Percentiles rank a stretch among this genome's conserved stretches.
Evolutionary conservation across 2,888 invertebrate species (phyloP).

Genomic region (Melinaea marsaeus): DNA sequence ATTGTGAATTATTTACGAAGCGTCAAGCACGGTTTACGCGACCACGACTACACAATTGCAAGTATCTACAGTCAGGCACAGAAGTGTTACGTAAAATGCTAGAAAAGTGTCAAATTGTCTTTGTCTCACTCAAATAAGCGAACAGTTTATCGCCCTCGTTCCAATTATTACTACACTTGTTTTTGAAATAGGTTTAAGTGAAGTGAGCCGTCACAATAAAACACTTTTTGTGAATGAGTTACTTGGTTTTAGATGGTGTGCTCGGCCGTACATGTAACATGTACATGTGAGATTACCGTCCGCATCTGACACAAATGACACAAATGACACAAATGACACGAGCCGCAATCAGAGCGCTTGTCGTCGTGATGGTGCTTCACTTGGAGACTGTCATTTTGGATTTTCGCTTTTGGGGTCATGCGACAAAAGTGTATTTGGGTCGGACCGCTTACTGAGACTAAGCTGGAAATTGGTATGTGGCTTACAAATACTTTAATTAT

Average conservation of each 20-base stretch:
- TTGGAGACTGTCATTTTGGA: slow-evolving; percentile 33
- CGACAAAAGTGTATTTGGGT: slow-evolving; percentile 26
- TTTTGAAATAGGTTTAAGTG: too few relatives aligned
- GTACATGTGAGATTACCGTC: slow-evolving; percentile 28
- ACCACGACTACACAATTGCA: too few relatives aligned
- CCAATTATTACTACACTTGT: too few relatives aligned
- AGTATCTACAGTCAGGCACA: too few relatives aligned
- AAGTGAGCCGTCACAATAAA: too few relatives aligned
- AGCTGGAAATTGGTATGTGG: neutral
- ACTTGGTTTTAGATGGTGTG: neutral
- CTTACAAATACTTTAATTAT: slow-evolving; percentile 1
- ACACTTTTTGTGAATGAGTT: neutral
- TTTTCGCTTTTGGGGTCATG: slow-evolving; percentile 25
- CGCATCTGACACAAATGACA: slow-evolving; percentile 34
- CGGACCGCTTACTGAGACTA: slow-evolving; percentile 10
- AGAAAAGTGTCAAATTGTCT: too few relatives aligned
- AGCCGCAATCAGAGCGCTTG: slow-evolving; percentile 46
- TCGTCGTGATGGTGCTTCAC: slow-evolving; percentile 38
- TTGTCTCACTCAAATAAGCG: too few relatives aligned
- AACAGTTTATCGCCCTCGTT: too few relatives aligned
- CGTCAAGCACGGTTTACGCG: too few relatives aligned
- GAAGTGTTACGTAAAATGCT: too few relatives aligned
- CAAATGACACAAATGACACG: slow-evolving; percentile 35
- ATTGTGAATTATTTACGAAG: too few relatives aligned
- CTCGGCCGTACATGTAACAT: slow-evolving; percentile 7